Percentiles rank a stretch among this genome's conserved stretches.
phyloP scores from a whole-genome alignment of 2,888 invertebrate genomes.

The Ecliptopera silaceata region DNA sequence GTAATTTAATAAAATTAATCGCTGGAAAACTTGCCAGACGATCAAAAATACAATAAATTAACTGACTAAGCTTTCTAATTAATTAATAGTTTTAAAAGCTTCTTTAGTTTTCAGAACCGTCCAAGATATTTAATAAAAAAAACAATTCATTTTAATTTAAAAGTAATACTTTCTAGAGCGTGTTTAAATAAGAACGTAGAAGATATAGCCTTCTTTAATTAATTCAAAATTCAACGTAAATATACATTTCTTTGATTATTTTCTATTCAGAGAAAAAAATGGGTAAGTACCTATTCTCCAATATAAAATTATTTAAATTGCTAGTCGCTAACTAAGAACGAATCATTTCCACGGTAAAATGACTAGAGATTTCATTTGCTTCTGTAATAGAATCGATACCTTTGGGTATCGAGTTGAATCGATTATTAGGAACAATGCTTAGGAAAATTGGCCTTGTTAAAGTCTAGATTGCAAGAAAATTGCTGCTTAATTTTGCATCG shows the following conservation, averaged over 20 bases:
- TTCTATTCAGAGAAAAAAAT: too few relatives aligned
- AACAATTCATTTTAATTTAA: too few relatives aligned
- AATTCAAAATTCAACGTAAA: too few relatives aligned
- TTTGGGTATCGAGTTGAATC: constrained; percentile 48
- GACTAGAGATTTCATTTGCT: constrained; percentile 22
- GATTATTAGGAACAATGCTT: constrained; percentile 49
- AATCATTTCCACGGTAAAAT: constrained; percentile 27
- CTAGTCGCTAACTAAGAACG: constrained; percentile 21
- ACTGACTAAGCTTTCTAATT: constrained; percentile 28
- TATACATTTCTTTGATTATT: too few relatives aligned
- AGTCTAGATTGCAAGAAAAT: constrained; percentile 56
- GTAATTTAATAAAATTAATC: constrained; percentile 29
- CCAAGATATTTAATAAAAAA: too few relatives aligned
- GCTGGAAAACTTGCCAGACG: constrained; percentile 41
- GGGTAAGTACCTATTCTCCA: too few relatives aligned
- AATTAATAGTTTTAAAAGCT: constrained; percentile 1
- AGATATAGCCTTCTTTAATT: too few relatives aligned
- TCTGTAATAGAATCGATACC: constrained; percentile 44
- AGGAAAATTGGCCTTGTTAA: constrained; percentile 50
- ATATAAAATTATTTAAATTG: constrained; percentile 22
- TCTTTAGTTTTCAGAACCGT: neutral
- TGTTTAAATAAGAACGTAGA: too few relatives aligned
- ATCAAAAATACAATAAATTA: constrained; percentile 35
- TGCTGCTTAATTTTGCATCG: constrained; percentile 52
- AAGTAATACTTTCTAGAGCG: too few relatives aligned